These are phyloP conservation scores for Cebidichthys violaceus DNA, from an alignment of 2,113 vertebrate species.

Conservation along the genomic window DNA sequence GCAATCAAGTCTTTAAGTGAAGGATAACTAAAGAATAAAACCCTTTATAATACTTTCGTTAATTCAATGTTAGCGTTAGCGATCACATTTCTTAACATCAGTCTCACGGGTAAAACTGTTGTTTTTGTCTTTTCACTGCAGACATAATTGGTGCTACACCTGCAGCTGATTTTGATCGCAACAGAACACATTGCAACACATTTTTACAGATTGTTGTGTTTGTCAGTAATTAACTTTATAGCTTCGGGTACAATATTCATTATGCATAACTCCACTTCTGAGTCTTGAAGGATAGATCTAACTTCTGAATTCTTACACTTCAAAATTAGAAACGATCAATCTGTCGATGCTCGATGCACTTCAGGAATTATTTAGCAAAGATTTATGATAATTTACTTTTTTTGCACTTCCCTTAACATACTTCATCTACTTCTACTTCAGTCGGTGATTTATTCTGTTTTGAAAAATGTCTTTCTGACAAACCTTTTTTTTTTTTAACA, in stretches of 20 bases:
- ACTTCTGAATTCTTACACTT: neutral
- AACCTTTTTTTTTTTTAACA: neutral
- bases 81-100: neutral
- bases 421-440: neutral
- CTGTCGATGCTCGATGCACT: neutral
- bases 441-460: neutral
- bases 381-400: constrained; percentile 4
- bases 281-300: constrained; percentile 2
- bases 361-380: constrained; percentile 30
- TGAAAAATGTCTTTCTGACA: neutral
- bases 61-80: constrained; percentile 14
- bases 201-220: constrained; percentile 3
- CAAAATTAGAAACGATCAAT: constrained; percentile 8
- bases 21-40: constrained; percentile 13
- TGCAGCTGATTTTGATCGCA: constrained; percentile 11
- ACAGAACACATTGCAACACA: neutral
- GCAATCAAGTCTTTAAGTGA: constrained; percentile 14
- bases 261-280: constrained; percentile 4
- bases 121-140: constrained; percentile 1
- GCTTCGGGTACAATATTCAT: constrained; percentile 14
- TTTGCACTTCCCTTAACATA: neutral
- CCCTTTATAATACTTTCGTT: neutral
- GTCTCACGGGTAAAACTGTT: neutral
- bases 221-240: neutral
- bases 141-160: neutral